phyloP scores from a whole-genome alignment of 37 sponge, comb jelly and placozoan genomes.

The Ephydatia muelleri region DNA sequence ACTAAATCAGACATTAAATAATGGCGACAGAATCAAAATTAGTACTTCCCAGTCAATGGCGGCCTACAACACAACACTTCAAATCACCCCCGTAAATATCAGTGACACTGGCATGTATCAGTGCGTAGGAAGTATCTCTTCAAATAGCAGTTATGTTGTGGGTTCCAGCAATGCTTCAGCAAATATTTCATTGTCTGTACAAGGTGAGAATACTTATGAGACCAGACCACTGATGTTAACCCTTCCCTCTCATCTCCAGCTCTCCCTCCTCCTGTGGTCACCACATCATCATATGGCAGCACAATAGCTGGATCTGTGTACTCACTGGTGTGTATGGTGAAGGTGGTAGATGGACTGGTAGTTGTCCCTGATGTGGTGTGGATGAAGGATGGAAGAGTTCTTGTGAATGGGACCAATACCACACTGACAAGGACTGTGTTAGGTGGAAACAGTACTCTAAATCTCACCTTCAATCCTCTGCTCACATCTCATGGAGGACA shows the following conservation, averaged over 20 bases:
- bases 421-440: not conserved
- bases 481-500: conserved; percentile 39
- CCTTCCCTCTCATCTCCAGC: not conserved
- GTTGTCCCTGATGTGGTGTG: conserved; percentile 19
- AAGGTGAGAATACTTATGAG: not conserved
- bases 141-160: not conserved
- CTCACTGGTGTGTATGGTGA: conserved; percentile 25
- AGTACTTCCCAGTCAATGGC: not conserved
- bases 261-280: not conserved
- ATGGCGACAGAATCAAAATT: not conserved
- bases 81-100: not conserved
- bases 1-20: not conserved
- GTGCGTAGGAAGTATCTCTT: not conserved
- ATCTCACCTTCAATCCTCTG: conserved; percentile 23
- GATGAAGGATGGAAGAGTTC: conserved; percentile 10
- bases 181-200: not conserved
- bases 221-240: not conserved
- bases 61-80: not conserved
- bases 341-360: conserved; percentile 11
- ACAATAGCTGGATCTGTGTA: conserved; percentile 30
- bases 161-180: not conserved
- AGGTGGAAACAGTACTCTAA: not conserved
- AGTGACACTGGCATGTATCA: not conserved
- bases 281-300: not conserved
- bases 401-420: not conserved